phyloP scores from a whole-genome alignment of 2,797 vertebrate species.

The Micrastur ruficollis region DNA sequence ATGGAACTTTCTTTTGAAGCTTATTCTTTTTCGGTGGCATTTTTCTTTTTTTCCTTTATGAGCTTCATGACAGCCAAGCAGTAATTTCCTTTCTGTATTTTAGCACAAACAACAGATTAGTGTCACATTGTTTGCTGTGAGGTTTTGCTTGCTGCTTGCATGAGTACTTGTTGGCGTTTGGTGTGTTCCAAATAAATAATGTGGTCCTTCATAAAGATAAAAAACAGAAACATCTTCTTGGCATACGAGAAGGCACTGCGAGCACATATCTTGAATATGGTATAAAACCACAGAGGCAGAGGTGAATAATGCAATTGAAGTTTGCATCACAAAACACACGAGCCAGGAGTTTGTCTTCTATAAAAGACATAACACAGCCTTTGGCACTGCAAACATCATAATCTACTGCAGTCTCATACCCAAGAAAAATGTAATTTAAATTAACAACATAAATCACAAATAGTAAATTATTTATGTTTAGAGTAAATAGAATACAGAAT shows the following conservation, averaged over 20 bases:
- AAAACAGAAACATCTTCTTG: neutral
- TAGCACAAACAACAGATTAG: conserved; percentile 48
- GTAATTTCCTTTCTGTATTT: conserved; percentile 48
- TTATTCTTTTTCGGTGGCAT: conserved; percentile 15
- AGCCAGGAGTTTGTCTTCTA: neutral
- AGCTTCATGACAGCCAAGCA: conserved; percentile 21
- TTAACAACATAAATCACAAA: neutral
- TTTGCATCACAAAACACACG: rapidly evolving
- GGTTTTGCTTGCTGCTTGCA: neutral
- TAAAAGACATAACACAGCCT: neutral
- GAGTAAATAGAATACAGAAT: neutral
- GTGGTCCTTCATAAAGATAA: neutral
- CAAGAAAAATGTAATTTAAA: neutral
- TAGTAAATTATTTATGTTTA: neutral
- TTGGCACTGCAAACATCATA: rapidly evolving
- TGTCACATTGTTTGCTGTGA: conserved; percentile 17
- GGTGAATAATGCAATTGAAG: neutral
- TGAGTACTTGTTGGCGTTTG: neutral
- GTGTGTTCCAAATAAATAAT: neutral
- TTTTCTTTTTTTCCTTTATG: conserved; percentile 32
- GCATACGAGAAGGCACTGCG: neutral
- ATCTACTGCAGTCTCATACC: neutral
- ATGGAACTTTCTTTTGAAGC: neutral
- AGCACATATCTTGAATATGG: neutral
- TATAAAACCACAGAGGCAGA: neutral